Conservation (phyloP, 2,797 vertebrate genomes). For the Coranthus polyacanthus region DNA sequence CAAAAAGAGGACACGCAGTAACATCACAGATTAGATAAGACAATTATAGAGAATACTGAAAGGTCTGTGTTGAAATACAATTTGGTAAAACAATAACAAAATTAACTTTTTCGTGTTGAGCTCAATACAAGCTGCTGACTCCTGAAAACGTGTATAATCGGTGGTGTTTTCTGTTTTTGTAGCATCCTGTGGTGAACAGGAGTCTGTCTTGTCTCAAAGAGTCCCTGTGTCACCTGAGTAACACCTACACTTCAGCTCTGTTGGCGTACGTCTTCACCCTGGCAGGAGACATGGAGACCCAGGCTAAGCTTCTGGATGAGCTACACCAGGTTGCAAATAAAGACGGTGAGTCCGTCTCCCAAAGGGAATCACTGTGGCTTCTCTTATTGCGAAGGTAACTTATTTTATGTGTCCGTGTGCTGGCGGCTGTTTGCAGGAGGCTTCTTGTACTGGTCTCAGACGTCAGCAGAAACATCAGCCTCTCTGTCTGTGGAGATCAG, state of each 20-base stretch:
- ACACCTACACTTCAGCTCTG: slow-evolving; percentile 84
- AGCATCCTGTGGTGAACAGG: slow-evolving; percentile 76
- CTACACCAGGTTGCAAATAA: slow-evolving; percentile 67
- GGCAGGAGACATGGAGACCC: slow-evolving; percentile 77
- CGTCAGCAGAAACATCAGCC: slow-evolving; percentile 31
- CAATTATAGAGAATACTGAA: too few relatives aligned
- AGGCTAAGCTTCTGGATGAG: slow-evolving; percentile 65
- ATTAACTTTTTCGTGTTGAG: too few relatives aligned
- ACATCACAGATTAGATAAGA: too few relatives aligned
- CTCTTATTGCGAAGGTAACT: slow-evolving; percentile 4
- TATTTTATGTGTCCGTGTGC: background rate
- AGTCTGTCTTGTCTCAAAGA: slow-evolving; percentile 81
- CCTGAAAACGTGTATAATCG: too few relatives aligned
- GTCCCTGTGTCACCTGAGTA: slow-evolving; percentile 59
- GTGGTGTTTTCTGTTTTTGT: background rate
- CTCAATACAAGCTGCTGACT: too few relatives aligned
- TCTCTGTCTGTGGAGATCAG: slow-evolving; percentile 89
- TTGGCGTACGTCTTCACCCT: slow-evolving; percentile 88
- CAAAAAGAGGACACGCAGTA: too few relatives aligned
- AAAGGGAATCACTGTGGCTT: too few relatives aligned
- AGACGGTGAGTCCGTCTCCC: slow-evolving; percentile 65
- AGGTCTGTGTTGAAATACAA: too few relatives aligned
- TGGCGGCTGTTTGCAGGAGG: slow-evolving; percentile 63
- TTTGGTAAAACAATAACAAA: too few relatives aligned
- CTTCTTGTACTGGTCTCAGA: slow-evolving; percentile 75